Evolutionary conservation across 2,797 vertebrate species (phyloP).

Genomic region (Ambastaia sidthimunki): DNA sequence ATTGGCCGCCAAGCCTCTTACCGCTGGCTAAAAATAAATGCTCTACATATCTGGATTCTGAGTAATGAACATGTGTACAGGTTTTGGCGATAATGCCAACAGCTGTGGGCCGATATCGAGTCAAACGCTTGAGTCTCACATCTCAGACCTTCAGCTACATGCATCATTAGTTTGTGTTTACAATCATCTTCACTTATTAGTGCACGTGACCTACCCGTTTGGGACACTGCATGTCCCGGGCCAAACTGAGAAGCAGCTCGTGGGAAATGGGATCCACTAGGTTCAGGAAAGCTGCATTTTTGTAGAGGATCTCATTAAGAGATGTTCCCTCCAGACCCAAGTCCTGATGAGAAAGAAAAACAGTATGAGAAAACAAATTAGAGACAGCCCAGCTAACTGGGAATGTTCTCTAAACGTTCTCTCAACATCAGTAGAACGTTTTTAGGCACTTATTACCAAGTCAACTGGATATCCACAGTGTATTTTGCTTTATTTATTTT

Average conservation of each 20-base stretch:
- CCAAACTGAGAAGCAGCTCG: slow-evolving; percentile 85
- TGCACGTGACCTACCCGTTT: slow-evolving; percentile 78
- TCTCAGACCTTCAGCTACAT: not conserved
- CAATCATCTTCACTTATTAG: not conserved
- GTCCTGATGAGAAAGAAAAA: slow-evolving; percentile 73
- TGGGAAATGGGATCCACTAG: slow-evolving; percentile 93
- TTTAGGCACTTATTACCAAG: no score
- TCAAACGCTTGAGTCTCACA: slow-evolving; percentile 10
- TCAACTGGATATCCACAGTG: no score
- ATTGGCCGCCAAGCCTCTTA: slow-evolving; percentile 30
- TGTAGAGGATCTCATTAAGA: slow-evolving; percentile 88
- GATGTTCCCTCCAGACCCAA: slow-evolving; percentile 88
- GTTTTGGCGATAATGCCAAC: slow-evolving; percentile 23
- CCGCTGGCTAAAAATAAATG: slow-evolving; percentile 40
- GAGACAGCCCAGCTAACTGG: not conserved
- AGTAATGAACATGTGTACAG: slow-evolving; percentile 32
- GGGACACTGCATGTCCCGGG: slow-evolving; percentile 89
- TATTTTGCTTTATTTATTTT: no score
- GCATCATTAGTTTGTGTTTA: not conserved
- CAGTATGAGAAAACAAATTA: not conserved
- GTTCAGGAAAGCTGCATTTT: slow-evolving; percentile 88
- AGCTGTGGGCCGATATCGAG: slow-evolving; percentile 8
- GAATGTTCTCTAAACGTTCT: no score
- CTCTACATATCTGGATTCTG: slow-evolving; percentile 32
- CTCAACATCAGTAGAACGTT: no score